phyloP scores from a whole-genome alignment of 2,888 invertebrate genomes.

The Sesamia inferens region DNA sequence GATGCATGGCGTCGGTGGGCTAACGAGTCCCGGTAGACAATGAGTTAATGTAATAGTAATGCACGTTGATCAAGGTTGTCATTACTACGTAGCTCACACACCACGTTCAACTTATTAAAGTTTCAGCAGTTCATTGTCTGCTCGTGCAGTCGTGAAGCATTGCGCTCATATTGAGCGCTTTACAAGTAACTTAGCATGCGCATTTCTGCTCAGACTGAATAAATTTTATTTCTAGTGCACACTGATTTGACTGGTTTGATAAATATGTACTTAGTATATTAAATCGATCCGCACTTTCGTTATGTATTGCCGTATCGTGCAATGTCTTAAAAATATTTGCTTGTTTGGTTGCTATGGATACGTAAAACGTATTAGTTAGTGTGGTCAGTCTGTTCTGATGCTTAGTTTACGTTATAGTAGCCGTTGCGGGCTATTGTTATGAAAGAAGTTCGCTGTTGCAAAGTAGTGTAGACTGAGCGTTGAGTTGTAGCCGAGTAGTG shows the following conservation, averaged over 20 bases:
- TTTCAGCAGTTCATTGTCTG: conserved; percentile 79
- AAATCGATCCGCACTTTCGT: conserved; percentile 53
- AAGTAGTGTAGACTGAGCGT: conserved; percentile 54
- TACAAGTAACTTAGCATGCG: conserved; percentile 73
- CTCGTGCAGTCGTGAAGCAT: conserved; percentile 60
- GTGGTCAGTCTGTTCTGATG: conserved; percentile 5
- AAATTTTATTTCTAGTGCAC: conserved; percentile 59
- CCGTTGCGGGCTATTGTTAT: conserved; percentile 33
- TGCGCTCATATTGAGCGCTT: conserved; percentile 72
- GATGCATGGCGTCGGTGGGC: background rate
- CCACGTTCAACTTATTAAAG: conserved; percentile 77
- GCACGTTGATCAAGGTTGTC: conserved; percentile 60
- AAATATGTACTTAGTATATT: conserved; percentile 54
- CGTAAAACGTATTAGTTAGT: conserved; percentile 19
- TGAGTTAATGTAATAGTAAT: conserved; percentile 42
- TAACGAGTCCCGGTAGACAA: conserved; percentile 28
- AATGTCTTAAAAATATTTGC: conserved; percentile 31
- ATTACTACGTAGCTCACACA: conserved; percentile 50
- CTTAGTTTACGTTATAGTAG: conserved; percentile 36
- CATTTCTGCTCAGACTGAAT: conserved; percentile 65
- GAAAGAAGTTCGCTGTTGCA: conserved; percentile 44
- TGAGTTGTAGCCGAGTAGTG: conserved; percentile 65
- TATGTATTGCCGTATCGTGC: conserved; percentile 19
- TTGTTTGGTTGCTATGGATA: conserved; percentile 39
- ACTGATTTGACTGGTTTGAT: conserved; percentile 43